A percentile compares a stretch with the other conserved stretches of the same genome.
Evolutionary conservation across 2,888 invertebrate genomes (phyloP).

Genomic region (Catocala sponsa): DNA sequence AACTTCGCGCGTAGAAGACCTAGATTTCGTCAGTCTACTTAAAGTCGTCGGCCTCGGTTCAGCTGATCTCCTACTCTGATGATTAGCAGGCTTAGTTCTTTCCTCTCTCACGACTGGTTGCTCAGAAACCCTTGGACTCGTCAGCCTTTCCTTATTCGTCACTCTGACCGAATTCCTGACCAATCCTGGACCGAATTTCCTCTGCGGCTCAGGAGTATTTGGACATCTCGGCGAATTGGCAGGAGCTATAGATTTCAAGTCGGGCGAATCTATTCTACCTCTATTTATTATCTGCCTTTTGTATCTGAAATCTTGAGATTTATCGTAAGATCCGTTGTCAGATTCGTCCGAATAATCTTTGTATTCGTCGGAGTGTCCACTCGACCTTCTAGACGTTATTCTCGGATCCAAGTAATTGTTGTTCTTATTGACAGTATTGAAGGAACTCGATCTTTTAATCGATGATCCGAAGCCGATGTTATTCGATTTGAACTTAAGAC

Average conservation of each 20-base stretch:
- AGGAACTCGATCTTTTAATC: slow-evolving; percentile 91
- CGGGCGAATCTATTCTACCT: slow-evolving; percentile 89
- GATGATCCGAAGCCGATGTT: slow-evolving; percentile 74
- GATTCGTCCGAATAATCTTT: slow-evolving; percentile 80
- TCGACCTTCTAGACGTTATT: slow-evolving; percentile 67
- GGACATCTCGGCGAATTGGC: slow-evolving; percentile 87
- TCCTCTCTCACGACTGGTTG: slow-evolving; percentile 81
- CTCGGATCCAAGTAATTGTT: slow-evolving; percentile 76
- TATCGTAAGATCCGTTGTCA: slow-evolving; percentile 75
- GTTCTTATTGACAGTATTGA: slow-evolving; percentile 85
- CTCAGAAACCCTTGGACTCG: slow-evolving; percentile 88
- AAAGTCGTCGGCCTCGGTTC: slow-evolving; percentile 78
- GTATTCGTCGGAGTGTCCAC: slow-evolving; percentile 75
- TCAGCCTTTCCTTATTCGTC: slow-evolving; percentile 81
- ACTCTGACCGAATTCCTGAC: slow-evolving; percentile 77
- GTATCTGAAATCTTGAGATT: slow-evolving; percentile 82
- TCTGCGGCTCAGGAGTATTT: slow-evolving; percentile 89
- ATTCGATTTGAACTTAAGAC: slow-evolving; percentile 61
- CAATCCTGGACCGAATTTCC: slow-evolving; percentile 87
- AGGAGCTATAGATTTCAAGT: slow-evolving; percentile 80
- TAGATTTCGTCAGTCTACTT: slow-evolving; percentile 81
- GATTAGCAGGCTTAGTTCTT: slow-evolving; percentile 71
- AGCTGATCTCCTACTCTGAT: slow-evolving; percentile 79
- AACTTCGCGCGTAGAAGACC: slow-evolving; percentile 82
- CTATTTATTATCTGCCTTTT: slow-evolving; percentile 91